Evolutionary conservation across 2,113 vertebrate genomes (phyloP).

Genomic region (Forbesichthys papilliferus): DNA sequence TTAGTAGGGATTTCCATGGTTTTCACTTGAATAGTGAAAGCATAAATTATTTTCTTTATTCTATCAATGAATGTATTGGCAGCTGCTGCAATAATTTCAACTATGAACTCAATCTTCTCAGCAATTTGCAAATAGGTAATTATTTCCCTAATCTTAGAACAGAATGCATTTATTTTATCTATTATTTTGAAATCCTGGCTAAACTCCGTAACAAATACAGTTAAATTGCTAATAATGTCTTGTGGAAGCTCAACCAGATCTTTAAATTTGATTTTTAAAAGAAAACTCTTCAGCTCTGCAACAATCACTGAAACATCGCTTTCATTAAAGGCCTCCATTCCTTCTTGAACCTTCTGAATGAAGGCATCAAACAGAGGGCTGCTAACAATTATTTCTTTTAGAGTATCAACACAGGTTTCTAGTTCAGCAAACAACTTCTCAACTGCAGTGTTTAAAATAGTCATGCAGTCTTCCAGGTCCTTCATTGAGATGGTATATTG

Average conservation of each 20-base stretch:
- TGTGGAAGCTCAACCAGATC: conserved; percentile 45
- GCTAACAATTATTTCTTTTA: conserved; percentile 72
- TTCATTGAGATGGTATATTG: conserved; percentile 77
- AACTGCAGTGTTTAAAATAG: conserved; percentile 61
- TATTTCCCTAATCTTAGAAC: conserved; percentile 69
- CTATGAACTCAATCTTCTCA: conserved; percentile 73
- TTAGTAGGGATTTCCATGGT: conserved; percentile 70
- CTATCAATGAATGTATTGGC: conserved; percentile 70
- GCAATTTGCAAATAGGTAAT: conserved; percentile 79
- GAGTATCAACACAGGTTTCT: conserved; percentile 61
- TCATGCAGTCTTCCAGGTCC: conserved; percentile 76
- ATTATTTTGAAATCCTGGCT: conserved; percentile 76
- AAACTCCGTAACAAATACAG: conserved; percentile 58
- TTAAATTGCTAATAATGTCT: conserved; percentile 62
- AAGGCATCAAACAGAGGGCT: conserved; percentile 68
- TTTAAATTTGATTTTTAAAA: conserved; percentile 59
- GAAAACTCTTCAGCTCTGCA: conserved; percentile 62
- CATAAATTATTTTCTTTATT: conserved; percentile 77
- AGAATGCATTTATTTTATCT: conserved; percentile 75
- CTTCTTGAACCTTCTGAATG: conserved; percentile 76
- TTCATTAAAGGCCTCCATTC: conserved; percentile 73
- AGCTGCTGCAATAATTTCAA: conserved; percentile 79
- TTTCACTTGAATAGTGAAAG: conserved; percentile 66
- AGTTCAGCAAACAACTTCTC: conserved; percentile 69
- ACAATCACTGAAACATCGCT: conserved; percentile 65